Conservation (phyloP, 2,888 invertebrate species). For the Ametastegia equiseti region DNA sequence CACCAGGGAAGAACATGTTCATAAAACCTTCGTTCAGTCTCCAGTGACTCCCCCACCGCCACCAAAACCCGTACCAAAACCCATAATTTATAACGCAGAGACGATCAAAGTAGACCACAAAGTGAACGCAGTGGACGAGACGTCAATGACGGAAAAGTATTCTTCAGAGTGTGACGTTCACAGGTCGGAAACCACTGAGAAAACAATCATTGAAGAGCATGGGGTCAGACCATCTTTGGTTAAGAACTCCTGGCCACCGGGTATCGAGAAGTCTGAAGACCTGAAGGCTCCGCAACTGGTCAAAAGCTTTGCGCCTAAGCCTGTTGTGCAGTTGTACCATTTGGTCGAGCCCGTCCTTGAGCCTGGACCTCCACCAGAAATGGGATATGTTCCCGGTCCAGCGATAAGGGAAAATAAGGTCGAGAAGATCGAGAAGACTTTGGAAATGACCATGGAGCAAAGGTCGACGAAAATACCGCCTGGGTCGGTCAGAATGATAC, state of each 20-base stretch:
- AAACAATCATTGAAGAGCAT: conserved; percentile 74
- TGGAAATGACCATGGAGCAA: conserved; percentile 77
- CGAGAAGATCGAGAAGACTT: conserved; percentile 75
- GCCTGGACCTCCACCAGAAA: conserved; percentile 84
- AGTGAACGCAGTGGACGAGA: conserved; percentile 71
- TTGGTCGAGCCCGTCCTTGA: conserved; percentile 76
- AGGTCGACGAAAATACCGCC: conserved; percentile 78
- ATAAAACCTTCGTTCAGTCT: conserved; percentile 57
- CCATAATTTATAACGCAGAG: conserved; percentile 75
- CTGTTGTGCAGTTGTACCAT: conserved; percentile 60
- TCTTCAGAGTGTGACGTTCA: conserved; percentile 66
- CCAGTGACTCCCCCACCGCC: conserved; percentile 57
- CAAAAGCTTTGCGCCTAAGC: conserved; percentile 71
- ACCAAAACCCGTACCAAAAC: conserved; percentile 63
- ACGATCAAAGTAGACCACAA: conserved; percentile 74
- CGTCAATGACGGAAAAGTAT: conserved; percentile 71
- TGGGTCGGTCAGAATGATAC: conserved; percentile 78
- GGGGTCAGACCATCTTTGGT: conserved; percentile 76
- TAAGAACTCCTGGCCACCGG: conserved; percentile 77
- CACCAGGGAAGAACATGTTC: conserved; percentile 64
- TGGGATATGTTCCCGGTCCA: conserved; percentile 80
- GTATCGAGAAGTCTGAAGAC: conserved; percentile 67
- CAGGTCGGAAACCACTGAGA: conserved; percentile 66
- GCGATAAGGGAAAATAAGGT: conserved; percentile 78
- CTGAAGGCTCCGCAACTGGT: conserved; percentile 78